A percentile compares a stretch with the other conserved stretches of the same genome.
phyloP scores from a whole-genome alignment of 2,888 invertebrate species.

The Lasioglossum morio region DNA sequence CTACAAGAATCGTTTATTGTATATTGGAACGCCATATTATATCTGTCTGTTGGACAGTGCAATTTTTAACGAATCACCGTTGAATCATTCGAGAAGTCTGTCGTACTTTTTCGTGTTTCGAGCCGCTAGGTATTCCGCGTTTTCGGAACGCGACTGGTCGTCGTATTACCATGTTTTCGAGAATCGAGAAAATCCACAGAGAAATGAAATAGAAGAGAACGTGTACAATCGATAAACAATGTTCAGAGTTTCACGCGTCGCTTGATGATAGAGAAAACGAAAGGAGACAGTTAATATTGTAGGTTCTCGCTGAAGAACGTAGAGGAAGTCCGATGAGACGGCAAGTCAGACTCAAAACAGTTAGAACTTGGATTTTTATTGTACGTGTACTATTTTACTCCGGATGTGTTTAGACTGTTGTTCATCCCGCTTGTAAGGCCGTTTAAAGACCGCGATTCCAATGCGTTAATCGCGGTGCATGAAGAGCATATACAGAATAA shows the following conservation, averaged over 20 bases:
- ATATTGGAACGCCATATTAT: neutral
- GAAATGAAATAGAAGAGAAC: constrained; percentile 23
- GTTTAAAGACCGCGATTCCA: constrained; percentile 41
- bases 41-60: neutral
- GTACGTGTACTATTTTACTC: constrained; percentile 57
- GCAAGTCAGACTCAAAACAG: constrained; percentile 65
- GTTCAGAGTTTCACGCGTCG: constrained; percentile 49
- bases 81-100: neutral
- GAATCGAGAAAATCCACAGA: constrained; percentile 14
- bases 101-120: constrained; percentile 15
- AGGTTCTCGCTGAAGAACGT: constrained; percentile 57
- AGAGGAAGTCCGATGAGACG: constrained; percentile 53
- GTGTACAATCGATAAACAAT: constrained; percentile 42
- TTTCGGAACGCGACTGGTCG: neutral
- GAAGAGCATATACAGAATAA: constrained; percentile 21
- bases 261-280: constrained; percentile 52
- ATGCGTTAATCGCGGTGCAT: constrained; percentile 57
- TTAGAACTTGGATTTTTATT: constrained; percentile 76
- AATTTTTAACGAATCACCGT: neutral
- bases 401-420: constrained; percentile 51
- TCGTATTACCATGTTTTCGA: constrained; percentile 28
- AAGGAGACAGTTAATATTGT: constrained; percentile 40
- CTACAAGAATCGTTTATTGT: neutral
- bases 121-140: constrained; percentile 2
- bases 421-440: constrained; percentile 49